Evolutionary conservation across 2,888 invertebrate genomes (phyloP).

Genomic region (Chironomus riparius): DNA sequence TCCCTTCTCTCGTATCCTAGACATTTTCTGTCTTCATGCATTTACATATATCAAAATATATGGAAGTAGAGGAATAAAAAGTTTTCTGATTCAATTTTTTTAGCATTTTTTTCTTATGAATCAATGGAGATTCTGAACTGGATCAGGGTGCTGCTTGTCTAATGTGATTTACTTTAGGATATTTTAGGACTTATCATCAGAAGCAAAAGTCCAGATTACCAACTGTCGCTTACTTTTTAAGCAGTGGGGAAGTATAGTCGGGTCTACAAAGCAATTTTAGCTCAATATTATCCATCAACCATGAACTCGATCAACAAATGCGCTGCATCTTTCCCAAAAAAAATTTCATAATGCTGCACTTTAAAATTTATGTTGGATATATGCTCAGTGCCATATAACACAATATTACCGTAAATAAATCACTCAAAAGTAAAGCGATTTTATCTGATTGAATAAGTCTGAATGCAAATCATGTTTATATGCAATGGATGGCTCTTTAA

Average conservation of each 20-base stretch:
- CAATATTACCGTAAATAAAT: conserved; percentile 13
- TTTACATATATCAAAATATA: not conserved
- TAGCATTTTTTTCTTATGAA: not conserved
- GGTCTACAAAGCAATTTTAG: too few relatives aligned
- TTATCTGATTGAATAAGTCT: conserved; percentile 14
- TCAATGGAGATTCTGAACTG: not conserved
- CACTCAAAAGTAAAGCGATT: conserved; percentile 17
- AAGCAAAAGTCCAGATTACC: too few relatives aligned
- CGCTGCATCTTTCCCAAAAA: too few relatives aligned
- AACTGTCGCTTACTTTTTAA: too few relatives aligned
- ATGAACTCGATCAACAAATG: too few relatives aligned
- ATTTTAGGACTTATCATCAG: too few relatives aligned
- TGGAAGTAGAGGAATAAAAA: not conserved
- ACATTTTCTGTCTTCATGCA: not conserved
- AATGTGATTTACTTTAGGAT: too few relatives aligned
- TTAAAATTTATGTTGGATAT: not conserved
- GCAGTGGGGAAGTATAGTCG: too few relatives aligned
- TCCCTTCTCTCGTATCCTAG: not conserved
- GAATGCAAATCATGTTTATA: conserved; percentile 21
- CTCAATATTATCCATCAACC: too few relatives aligned
- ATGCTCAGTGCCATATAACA: not conserved
- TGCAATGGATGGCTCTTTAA: conserved; percentile 5
- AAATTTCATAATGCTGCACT: too few relatives aligned
- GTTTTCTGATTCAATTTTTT: not conserved
- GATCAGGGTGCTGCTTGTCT: not conserved